Evolutionary conservation across 2,888 invertebrate species (phyloP).

Genomic region (Eupithecia tripunctaria): DNA sequence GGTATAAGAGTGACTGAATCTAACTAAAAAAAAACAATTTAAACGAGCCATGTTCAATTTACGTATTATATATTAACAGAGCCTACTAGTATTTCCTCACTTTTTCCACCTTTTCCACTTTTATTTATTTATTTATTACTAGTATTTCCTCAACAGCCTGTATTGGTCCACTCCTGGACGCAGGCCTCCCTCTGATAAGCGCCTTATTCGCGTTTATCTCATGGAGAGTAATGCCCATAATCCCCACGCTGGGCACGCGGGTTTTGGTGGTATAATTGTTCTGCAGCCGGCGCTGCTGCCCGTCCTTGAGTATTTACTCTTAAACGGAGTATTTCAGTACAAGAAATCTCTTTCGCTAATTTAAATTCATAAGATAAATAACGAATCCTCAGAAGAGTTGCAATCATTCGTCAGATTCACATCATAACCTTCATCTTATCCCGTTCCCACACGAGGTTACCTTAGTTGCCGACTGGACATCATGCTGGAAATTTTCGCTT

Average conservation of each 20-base stretch:
- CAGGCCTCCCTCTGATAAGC: too few relatives aligned
- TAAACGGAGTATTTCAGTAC: not conserved
- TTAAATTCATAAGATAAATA: slow-evolving; percentile 23
- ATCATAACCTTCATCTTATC: slow-evolving; percentile 16
- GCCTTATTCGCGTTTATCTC: too few relatives aligned
- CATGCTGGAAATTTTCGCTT: not conserved
- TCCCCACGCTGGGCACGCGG: too few relatives aligned
- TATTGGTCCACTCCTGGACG: too few relatives aligned
- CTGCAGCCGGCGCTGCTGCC: too few relatives aligned
- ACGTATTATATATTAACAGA: not conserved
- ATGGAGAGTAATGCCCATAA: too few relatives aligned
- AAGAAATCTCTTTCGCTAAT: slow-evolving; percentile 1
- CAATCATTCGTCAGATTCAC: slow-evolving; percentile 21
- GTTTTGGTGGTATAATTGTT: too few relatives aligned
- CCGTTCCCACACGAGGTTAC: not conserved
- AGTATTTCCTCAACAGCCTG: too few relatives aligned
- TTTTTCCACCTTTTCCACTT: too few relatives aligned
- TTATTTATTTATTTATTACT: too few relatives aligned
- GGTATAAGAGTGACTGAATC: not conserved
- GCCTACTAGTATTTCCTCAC: too few relatives aligned
- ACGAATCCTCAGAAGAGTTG: slow-evolving; percentile 22
- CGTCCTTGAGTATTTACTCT: not conserved
- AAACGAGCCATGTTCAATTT: not conserved
- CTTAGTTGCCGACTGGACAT: not conserved
- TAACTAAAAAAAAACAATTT: not conserved